Conservation (phyloP, 37 sponge, comb jelly and placozoan genomes). For the Spongia lamella region DNA sequence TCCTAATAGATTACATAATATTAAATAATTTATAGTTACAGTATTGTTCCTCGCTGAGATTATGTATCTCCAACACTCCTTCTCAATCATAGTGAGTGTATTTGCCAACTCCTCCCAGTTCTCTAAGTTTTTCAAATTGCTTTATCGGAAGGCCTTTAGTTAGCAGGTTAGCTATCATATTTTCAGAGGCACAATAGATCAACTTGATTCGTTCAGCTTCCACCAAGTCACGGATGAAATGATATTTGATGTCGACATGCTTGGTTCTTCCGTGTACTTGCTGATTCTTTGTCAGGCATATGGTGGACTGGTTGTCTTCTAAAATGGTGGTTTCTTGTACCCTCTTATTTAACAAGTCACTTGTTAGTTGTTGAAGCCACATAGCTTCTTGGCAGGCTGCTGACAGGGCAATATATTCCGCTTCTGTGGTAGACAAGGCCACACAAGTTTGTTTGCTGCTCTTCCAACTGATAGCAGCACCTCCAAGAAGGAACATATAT, state of each 20-base stretch:
- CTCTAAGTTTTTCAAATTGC: neutral
- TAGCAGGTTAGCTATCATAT: neutral
- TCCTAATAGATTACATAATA: too few species aligned
- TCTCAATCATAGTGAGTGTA: neutral
- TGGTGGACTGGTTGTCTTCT: neutral
- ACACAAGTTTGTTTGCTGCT: too few species aligned
- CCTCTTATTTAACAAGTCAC: neutral
- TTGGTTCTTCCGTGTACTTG: neutral
- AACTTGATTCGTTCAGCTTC: neutral
- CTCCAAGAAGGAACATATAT: slow-evolving; percentile 8
- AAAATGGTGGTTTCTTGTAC: neutral
- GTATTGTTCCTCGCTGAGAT: too few species aligned
- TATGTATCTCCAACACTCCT: neutral
- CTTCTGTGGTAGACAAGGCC: too few species aligned
- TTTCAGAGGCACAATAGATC: neutral
- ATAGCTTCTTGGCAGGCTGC: too few species aligned
- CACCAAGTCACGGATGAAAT: neutral
- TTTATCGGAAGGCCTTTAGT: too few species aligned
- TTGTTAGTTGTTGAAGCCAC: neutral
- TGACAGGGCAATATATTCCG: too few species aligned
- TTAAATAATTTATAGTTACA: too few species aligned
- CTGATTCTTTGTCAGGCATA: slow-evolving; percentile 1
- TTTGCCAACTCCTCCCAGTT: neutral
- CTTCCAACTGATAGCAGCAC: too few species aligned
- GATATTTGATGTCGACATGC: neutral